Percentiles rank a stretch among this genome's conserved stretches.
phyloP scores from a whole-genome alignment of 2,113 vertebrate genomes.

The Microtus montanus region DNA sequence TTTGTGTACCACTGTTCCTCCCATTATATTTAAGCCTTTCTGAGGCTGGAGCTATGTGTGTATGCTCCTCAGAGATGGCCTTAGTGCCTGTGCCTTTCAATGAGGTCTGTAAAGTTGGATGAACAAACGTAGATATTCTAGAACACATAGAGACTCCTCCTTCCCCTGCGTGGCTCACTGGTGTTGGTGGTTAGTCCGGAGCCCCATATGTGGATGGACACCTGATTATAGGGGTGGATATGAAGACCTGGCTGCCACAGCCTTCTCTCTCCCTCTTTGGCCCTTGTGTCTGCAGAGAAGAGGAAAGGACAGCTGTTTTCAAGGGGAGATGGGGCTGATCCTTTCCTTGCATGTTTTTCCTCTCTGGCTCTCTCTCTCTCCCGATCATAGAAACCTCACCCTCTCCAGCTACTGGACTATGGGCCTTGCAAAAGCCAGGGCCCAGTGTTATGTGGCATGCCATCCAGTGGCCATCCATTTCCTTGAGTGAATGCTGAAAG shows the following conservation, averaged over 20 bases:
- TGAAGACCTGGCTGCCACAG: neutral
- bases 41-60: neutral
- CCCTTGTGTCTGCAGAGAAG: neutral
- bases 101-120: neutral
- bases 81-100: neutral
- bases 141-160: neutral
- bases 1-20: neutral
- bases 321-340: no score
- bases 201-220: neutral
- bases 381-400: neutral
- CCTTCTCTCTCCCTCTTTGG: neutral
- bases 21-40: neutral
- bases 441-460: neutral
- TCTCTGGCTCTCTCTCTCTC: neutral
- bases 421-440: neutral
- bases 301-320: neutral
- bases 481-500: neutral
- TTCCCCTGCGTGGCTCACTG: neutral
- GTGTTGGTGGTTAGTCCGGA: neutral
- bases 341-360: neutral
- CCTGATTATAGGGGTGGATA: neutral
- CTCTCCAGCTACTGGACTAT: fast-evolving
- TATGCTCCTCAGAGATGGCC: no score
- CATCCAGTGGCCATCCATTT: neutral
- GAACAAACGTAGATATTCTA: neutral